Evolutionary conservation across 1,140 invertebrate genomes (phyloP).

Genomic region (Leptopilina boulardi): DNA sequence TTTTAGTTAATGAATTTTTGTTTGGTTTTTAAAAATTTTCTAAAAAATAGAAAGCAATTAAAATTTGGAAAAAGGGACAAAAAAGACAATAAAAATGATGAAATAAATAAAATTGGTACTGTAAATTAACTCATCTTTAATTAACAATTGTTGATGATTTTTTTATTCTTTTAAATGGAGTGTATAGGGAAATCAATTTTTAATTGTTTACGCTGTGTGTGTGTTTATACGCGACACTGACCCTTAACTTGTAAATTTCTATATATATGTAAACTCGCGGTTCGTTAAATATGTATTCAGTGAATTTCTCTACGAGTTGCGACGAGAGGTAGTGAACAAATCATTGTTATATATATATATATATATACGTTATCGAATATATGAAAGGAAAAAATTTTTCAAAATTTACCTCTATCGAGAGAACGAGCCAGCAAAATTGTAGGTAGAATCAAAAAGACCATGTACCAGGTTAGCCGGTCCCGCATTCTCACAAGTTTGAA

Average conservation of each 20-base stretch:
- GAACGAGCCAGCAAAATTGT: slow-evolving; percentile 74
- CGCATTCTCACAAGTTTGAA: slow-evolving; percentile 70
- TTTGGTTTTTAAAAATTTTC: no score
- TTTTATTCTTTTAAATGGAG: neutral
- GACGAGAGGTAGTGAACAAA: neutral
- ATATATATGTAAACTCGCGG: neutral
- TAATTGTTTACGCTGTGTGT: neutral
- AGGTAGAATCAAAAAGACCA: slow-evolving; percentile 74
- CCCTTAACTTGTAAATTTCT: neutral
- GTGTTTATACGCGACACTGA: slow-evolving; percentile 15
- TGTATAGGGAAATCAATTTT: neutral
- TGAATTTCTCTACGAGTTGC: neutral
- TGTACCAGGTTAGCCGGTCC: slow-evolving; percentile 75
- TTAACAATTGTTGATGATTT: neutral
- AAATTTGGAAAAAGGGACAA: no score
- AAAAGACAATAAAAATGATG: no score
- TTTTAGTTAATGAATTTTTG: no score
- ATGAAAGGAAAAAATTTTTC: slow-evolving; percentile 6
- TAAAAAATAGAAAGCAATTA: no score
- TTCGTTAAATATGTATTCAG: slow-evolving; percentile 29
- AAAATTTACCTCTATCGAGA: slow-evolving; percentile 72
- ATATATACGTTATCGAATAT: neutral
- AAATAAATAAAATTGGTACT: no score
- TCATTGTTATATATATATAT: no score
- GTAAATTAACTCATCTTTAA: neutral